These are phyloP conservation scores for Temnothorax curvispinosus DNA, from an alignment of 1,140 invertebrate genomes.

Conservation along the genomic window DNA sequence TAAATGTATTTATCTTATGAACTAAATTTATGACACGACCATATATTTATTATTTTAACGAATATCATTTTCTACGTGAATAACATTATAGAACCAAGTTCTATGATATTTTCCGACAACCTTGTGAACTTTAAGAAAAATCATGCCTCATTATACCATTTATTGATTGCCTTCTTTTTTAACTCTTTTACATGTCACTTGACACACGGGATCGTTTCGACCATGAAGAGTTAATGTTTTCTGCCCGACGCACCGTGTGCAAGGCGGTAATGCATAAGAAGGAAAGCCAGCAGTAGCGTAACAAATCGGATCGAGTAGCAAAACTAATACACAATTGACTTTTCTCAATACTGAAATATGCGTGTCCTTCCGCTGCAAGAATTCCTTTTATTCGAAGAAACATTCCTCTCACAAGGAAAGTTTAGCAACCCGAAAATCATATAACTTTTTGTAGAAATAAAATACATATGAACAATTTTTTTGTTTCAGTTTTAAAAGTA, in stretches of 20 bases:
- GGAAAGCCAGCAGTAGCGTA: neutral
- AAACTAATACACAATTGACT: neutral
- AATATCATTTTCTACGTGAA: constrained; percentile 15
- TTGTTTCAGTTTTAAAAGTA: no score
- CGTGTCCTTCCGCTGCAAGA: neutral
- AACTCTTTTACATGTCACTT: neutral
- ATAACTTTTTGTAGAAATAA: no score
- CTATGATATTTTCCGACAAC: neutral
- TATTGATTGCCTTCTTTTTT: constrained; percentile 26
- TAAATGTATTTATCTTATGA: no score
- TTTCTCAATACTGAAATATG: neutral
- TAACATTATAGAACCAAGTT: constrained; percentile 11
- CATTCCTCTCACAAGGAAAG: no score
- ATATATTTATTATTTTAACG: neutral
- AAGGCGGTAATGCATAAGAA: neutral
- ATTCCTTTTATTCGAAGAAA: constrained; percentile 3
- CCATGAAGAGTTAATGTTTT: neutral
- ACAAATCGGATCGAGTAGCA: neutral
- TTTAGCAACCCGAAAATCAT: no score
- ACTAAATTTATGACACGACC: no score
- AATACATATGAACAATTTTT: no score
- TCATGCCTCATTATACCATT: neutral
- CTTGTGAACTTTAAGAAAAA: constrained; percentile 25
- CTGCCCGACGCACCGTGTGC: neutral
- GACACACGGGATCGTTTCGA: neutral